phyloP scores from a whole-genome alignment of 2,797 vertebrate genomes.

The Erethizon dorsatum region DNA sequence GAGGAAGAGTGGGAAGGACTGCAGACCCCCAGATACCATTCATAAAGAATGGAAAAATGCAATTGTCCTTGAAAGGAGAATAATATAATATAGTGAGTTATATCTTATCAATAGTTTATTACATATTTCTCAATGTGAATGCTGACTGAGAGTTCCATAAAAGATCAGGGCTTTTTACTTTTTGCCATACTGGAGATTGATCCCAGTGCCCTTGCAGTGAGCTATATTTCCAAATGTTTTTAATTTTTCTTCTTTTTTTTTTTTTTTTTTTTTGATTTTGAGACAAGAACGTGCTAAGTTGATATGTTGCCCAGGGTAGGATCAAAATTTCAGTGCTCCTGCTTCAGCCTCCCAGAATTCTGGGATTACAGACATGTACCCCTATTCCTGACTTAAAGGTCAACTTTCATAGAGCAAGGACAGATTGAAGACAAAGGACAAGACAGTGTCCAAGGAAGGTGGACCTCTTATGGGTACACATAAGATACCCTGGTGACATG shows the following conservation, averaged over 20 bases:
- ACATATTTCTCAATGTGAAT: neutral
- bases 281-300: neutral
- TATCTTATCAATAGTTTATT: neutral
- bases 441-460: neutral
- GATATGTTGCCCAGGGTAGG: no score
- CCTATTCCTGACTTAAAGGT: neutral
- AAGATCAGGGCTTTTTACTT: neutral
- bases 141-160: neutral
- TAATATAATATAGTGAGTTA: neutral
- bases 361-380: neutral
- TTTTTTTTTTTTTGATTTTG: neutral
- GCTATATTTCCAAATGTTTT: neutral
- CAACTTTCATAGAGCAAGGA: neutral
- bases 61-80: neutral
- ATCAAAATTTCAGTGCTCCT: neutral
- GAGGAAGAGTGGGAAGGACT: neutral
- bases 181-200: neutral
- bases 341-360: neutral
- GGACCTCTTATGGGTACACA: neutral
- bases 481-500: neutral
- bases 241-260: neutral
- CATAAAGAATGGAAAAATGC: constrained; percentile 18
- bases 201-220: neutral
- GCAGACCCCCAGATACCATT: neutral
- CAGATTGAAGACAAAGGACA: neutral